Evolutionary conservation across 2,888 invertebrate species (phyloP).

Genomic region (Nesidiocoris tenuis): DNA sequence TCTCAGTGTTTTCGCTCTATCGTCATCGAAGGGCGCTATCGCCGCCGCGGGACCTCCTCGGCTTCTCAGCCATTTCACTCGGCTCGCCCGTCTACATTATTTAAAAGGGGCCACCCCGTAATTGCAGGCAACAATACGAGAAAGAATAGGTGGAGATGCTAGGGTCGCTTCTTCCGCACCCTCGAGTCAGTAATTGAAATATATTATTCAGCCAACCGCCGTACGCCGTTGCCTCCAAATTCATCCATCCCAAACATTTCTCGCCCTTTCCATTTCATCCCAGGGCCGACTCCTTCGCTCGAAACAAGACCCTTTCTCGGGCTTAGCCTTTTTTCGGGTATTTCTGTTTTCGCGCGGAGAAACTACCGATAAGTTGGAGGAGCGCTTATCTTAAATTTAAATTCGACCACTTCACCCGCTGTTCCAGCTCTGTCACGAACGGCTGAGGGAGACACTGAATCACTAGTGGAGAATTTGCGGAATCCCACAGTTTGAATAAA

Average conservation of each 20-base stretch:
- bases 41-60: conserved; percentile 10
- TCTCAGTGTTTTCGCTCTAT: neutral
- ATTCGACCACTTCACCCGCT: conserved; percentile 12
- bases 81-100: neutral
- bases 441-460: no score
- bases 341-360: conserved; percentile 19
- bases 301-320: neutral
- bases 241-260: neutral
- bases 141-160: conserved; percentile 27
- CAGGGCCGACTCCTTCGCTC: neutral
- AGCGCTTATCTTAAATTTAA: conserved; percentile 32
- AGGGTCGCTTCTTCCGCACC: conserved; percentile 1
- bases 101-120: conserved; percentile 4
- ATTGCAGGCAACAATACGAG: conserved; percentile 37
- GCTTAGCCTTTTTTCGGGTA: no score
- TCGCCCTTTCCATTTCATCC: neutral
- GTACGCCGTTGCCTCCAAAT: conserved; percentile 28
- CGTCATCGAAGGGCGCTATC: neutral
- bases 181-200: conserved; percentile 30
- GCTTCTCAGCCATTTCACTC: neutral
- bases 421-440: neutral
- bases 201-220: conserved; percentile 36
- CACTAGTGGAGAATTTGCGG: no score
- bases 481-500: no score
- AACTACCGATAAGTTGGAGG: neutral